Conservation (phyloP, 2,113 vertebrate species). For the Deroptyus accipitrinus region DNA sequence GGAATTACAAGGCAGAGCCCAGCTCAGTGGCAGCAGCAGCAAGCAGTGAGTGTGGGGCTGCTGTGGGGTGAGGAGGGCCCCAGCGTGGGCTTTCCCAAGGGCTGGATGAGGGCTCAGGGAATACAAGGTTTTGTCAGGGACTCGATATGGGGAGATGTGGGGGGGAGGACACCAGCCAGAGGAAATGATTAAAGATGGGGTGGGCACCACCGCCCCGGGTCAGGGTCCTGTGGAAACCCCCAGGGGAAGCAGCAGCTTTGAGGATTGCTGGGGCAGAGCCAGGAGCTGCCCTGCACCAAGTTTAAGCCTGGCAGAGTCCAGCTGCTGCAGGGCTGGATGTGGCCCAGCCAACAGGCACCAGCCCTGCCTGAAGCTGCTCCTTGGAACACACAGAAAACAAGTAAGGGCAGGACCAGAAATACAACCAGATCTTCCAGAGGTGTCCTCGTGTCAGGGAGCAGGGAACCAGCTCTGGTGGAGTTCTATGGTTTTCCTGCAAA, state of each 20-base stretch:
- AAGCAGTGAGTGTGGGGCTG: background rate
- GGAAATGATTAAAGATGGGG: background rate
- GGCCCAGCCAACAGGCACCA: background rate
- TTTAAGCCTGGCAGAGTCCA: background rate
- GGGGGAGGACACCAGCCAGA: background rate
- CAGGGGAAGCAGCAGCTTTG: background rate
- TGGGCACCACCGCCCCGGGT: accelerated
- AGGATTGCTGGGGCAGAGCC: background rate
- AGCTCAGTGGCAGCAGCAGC: background rate
- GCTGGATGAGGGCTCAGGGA: background rate
- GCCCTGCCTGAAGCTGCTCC: background rate
- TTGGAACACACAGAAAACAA: background rate
- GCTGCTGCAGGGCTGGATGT: background rate
- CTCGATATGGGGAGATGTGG: background rate
- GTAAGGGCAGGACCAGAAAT: background rate
- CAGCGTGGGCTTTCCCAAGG: background rate
- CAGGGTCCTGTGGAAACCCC: background rate
- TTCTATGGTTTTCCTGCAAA: background rate
- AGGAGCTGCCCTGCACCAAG: background rate
- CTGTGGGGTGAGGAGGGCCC: accelerated
- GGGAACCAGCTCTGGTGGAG: background rate
- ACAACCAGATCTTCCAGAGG: background rate
- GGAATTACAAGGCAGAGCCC: background rate
- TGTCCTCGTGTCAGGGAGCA: accelerated
- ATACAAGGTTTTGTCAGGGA: background rate